A percentile compares a stretch with the other conserved stretches of the same genome.
Evolutionary conservation across 2,888 invertebrate species (phyloP).

Genomic region (Eilema griseolum): DNA sequence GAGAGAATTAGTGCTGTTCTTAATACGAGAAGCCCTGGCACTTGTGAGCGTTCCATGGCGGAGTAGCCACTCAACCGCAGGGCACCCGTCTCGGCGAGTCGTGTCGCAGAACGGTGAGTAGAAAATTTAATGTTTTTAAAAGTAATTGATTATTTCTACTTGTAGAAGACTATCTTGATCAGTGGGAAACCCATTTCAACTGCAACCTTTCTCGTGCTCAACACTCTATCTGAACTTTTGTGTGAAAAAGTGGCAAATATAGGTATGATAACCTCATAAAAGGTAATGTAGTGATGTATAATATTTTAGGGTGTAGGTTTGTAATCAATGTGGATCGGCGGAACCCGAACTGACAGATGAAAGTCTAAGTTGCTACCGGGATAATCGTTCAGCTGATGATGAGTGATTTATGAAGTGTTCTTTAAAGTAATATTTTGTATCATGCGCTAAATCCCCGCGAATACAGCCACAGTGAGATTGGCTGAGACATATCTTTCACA

Average conservation of each 20-base stretch:
- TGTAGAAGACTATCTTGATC: too few relatives aligned
- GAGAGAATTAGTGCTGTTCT: constrained; percentile 68
- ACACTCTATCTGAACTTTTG: background rate
- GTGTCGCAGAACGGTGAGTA: constrained; percentile 51
- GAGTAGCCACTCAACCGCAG: constrained; percentile 56
- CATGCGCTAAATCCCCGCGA: too few relatives aligned
- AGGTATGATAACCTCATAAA: too few relatives aligned
- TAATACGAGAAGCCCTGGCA: constrained; percentile 80
- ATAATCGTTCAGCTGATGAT: background rate
- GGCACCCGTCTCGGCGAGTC: constrained; percentile 54
- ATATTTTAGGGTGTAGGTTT: too few relatives aligned
- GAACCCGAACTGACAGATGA: background rate
- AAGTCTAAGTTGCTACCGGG: background rate
- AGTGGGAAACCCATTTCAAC: background rate
- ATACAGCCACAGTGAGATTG: too few relatives aligned
- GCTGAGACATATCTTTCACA: too few relatives aligned
- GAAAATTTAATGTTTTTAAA: constrained; percentile 4
- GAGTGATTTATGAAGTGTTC: background rate
- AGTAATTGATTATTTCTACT: too few relatives aligned
- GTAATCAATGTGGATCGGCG: too few relatives aligned
- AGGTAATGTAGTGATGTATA: too few relatives aligned
- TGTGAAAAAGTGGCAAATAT: background rate
- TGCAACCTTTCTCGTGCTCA: background rate
- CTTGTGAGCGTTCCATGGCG: constrained; percentile 67
- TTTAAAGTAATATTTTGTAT: too few relatives aligned